Evolutionary conservation across 2,888 invertebrate species (phyloP).

Genomic region (Synanthedon formicaeformis): DNA sequence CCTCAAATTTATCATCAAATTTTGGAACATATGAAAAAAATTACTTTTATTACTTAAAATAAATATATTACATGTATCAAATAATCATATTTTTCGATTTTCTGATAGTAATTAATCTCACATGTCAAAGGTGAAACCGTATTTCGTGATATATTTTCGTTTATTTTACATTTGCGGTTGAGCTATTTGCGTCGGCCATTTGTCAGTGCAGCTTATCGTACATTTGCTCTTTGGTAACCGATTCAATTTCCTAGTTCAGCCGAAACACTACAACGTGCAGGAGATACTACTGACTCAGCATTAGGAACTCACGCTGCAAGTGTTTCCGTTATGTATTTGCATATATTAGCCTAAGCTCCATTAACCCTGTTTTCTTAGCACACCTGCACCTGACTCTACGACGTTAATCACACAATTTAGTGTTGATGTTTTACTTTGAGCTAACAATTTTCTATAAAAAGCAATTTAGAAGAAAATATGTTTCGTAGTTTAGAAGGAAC

Average conservation of each 20-base stretch:
- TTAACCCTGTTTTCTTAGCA: neutral
- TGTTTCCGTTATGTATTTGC: neutral
- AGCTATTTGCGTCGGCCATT: conserved; percentile 17
- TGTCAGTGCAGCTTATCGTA: conserved; percentile 25
- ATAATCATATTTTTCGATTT: no score
- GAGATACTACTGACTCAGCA: neutral
- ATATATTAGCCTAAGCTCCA: neutral
- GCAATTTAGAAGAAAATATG: no score
- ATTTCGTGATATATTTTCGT: neutral
- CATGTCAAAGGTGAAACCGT: neutral
- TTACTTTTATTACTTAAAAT: no score
- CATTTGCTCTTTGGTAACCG: conserved; percentile 20
- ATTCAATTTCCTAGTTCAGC: conserved; percentile 16
- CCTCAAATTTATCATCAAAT: no score
- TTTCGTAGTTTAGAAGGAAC: no score
- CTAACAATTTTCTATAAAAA: no score
- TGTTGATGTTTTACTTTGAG: no score
- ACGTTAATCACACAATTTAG: no score
- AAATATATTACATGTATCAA: no score
- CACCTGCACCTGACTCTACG: no score
- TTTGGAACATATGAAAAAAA: no score
- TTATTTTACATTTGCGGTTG: conserved; percentile 5
- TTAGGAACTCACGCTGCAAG: neutral
- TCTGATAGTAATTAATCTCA: no score
- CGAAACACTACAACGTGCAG: conserved; percentile 6